phyloP scores from a whole-genome alignment of 2,888 invertebrate genomes.

The Synanthedon myopaeformis region DNA sequence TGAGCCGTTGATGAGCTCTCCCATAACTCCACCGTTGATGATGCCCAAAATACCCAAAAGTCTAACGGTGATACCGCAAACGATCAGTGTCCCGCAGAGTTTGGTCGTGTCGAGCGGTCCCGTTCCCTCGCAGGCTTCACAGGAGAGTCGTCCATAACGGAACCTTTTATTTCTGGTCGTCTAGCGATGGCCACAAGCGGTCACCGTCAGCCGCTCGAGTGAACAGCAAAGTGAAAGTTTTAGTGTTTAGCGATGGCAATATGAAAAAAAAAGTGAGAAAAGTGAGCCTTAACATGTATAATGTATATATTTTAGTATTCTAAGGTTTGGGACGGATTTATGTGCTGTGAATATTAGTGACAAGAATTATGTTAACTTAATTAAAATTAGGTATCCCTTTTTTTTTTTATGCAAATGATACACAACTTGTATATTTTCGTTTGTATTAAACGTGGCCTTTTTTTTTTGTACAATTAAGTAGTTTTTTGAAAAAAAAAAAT shows the following conservation, averaged over 20 bases:
- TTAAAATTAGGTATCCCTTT: conserved; percentile 17
- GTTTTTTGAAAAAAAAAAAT: too few relatives aligned
- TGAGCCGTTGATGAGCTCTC: conserved; percentile 30
- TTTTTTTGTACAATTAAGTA: too few relatives aligned
- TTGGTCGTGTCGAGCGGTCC: conserved; percentile 11
- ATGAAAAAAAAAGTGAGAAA: conserved; percentile 27
- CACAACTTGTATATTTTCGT: conserved; percentile 10
- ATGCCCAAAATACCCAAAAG: conserved; percentile 86
- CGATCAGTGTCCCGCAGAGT: conserved; percentile 17
- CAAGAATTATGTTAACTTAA: conserved; percentile 30
- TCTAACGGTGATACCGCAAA: conserved; percentile 82
- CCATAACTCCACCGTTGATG: conserved; percentile 47
- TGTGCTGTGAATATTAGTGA: conserved; percentile 47
- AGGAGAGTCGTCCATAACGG: conserved; percentile 50
- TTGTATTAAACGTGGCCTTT: too few relatives aligned
- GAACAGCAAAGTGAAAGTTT: conserved; percentile 8
- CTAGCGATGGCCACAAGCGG: conserved; percentile 26
- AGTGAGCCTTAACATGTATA: conserved; percentile 61
- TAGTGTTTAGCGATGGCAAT: conserved; percentile 19
- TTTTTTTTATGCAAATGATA: conserved; percentile 54
- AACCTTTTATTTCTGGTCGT: conserved; percentile 40
- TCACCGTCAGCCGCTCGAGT: conserved; percentile 1
- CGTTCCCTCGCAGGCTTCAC: conserved; percentile 11
- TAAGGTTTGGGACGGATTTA: conserved; percentile 26
- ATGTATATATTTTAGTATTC: conserved; percentile 52